These are phyloP conservation scores for Casuarius casuarius DNA, from an alignment of 2,113 vertebrate genomes.

Conservation along the genomic window DNA sequence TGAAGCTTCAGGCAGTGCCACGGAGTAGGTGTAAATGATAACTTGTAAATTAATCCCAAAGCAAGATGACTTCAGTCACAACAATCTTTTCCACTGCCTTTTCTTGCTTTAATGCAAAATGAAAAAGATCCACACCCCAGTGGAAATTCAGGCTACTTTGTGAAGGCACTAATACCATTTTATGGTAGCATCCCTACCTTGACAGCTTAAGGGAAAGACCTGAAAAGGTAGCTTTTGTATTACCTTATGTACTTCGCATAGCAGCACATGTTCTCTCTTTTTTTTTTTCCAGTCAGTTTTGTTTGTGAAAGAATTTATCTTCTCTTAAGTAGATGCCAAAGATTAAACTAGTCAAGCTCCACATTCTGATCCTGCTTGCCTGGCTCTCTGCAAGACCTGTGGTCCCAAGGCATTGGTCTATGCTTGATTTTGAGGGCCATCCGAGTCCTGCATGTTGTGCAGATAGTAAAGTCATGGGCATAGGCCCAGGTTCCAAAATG, in stretches of 20 bases:
- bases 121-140: background rate
- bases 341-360: background rate
- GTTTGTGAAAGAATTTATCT: background rate
- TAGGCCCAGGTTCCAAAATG: background rate
- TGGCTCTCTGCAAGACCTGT: background rate
- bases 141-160: background rate
- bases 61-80: background rate
- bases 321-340: background rate
- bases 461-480: background rate
- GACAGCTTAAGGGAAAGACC: background rate
- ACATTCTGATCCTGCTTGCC: background rate
- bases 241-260: background rate
- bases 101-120: background rate
- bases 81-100: background rate
- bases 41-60: background rate
- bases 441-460: background rate
- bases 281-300: background rate
- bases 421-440: background rate
- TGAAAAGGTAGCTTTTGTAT: background rate
- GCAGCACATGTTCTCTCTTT: background rate
- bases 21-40: background rate
- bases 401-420: too few species aligned
- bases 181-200: background rate
- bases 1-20: background rate
- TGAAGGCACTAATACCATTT: background rate